Evolutionary conservation across 2,797 vertebrate genomes (phyloP), one percentile per base, ranked within the genome.

Genomic region (Cossypha dichroa): DNA sequence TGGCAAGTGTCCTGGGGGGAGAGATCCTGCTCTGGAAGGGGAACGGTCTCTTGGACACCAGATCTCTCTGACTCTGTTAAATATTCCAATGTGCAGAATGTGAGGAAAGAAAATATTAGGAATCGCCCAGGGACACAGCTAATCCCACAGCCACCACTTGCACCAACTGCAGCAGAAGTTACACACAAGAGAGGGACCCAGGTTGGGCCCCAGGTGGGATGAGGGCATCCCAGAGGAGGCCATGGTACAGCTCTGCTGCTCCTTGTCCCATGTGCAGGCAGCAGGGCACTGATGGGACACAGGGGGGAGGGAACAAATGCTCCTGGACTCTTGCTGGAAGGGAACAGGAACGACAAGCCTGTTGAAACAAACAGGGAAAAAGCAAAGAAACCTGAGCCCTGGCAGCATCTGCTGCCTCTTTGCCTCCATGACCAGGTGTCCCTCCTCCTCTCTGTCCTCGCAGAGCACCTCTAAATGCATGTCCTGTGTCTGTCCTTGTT

Each of bases 1-100:
- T 93, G 96, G 97, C 96, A 98, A 97, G 68, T 68, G 48, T 85
- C 52, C 56, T 59, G n/a, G 38, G 79, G 85, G 84, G 70, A 97
- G 80, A 88, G 63, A 91, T 93, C 33, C 54, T 68, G 56, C 67
- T 87, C 92, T 94, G 97, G 94, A 97, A 95, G 28, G 33, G 62
- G 73, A 88, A 96, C 2, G 1, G 70, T 58, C 64, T 96, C 63
- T 95, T 87, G 88, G 93, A 95, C 82, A 93, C 85, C 6, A 3
- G 58, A 96, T 94, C 80, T 95, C 86, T 95, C 62, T 74, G 56
- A 93, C 84, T 97, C 75, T 75, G 66, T 94, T 96, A 96, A 97
- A 96, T 69, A 88, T 92, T 96, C 90, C 63, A 89, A 12, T 6
- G 26, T 20, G 74, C 95, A 95, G 77, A 96, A 95, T 84, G 86